Percentiles rank a stretch among this genome's conserved stretches.
Conservation (phyloP, 2,113 vertebrate species). For the Platysternon megacephalum region DNA sequence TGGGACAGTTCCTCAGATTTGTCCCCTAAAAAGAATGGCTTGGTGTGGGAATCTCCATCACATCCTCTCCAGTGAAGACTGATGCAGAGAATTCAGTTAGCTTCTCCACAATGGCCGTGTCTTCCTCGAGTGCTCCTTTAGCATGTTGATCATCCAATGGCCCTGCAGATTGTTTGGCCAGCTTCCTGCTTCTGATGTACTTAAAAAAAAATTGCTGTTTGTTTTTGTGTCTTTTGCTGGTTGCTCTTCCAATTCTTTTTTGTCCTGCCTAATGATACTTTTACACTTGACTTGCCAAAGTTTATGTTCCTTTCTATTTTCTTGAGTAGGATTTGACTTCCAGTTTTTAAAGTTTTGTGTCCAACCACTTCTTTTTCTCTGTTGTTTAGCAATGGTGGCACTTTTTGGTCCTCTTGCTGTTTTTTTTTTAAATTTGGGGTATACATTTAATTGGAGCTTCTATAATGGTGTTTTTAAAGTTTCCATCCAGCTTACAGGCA, state of each 20-base stretch:
- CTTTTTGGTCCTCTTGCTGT: slow-evolving; percentile 56
- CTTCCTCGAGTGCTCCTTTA: background rate
- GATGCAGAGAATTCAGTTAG: no score
- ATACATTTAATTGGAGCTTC: slow-evolving; percentile 41
- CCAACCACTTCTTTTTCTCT: background rate
- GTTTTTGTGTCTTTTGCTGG: background rate
- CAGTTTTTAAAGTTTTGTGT: slow-evolving; percentile 36
- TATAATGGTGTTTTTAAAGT: slow-evolving; percentile 54
- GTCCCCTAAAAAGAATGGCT: no score
- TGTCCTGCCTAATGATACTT: background rate
- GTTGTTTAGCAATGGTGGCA: slow-evolving; percentile 34
- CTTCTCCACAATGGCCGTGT: background rate
- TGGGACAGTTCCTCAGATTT: background rate
- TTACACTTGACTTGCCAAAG: background rate
- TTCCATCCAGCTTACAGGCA: slow-evolving; percentile 57
- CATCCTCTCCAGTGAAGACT: no score
- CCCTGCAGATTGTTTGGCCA: rapidly evolving
- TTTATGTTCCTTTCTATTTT: background rate
- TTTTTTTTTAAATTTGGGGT: slow-evolving; percentile 52
- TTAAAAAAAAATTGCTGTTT: background rate
- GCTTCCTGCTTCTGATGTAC: background rate
- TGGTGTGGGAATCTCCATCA: no score
- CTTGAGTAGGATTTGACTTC: background rate
- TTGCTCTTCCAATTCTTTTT: background rate
- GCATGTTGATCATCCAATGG: background rate